These are phyloP conservation scores for Hemithea aestivaria DNA, from an alignment of 2,888 invertebrate species.

Conservation along the genomic window DNA sequence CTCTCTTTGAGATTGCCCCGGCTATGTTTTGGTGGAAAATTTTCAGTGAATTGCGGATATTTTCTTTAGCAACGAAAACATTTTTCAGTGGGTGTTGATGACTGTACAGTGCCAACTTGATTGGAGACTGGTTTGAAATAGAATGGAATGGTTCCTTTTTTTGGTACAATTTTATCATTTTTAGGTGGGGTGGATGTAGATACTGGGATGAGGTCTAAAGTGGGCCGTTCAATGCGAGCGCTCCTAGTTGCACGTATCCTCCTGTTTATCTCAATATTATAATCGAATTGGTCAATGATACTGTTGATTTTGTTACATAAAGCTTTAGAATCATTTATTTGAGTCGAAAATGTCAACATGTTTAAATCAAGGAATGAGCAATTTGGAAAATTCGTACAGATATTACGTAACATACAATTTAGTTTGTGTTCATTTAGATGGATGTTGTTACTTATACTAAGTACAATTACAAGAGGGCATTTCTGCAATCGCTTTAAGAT, in stretches of 20 bases:
- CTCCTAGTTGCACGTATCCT: too few relatives aligned
- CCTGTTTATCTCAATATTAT: too few relatives aligned
- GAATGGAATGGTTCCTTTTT: background rate
- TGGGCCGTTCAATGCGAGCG: too few relatives aligned
- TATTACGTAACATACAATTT: slow-evolving; percentile 5
- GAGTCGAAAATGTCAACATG: background rate
- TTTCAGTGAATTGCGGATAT: background rate
- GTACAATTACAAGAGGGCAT: slow-evolving; percentile 1
- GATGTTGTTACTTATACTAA: slow-evolving; percentile 1
- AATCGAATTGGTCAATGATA: too few relatives aligned
- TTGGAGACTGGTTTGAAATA: slow-evolving; percentile 1
- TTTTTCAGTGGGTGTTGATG: background rate
- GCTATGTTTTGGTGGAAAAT: slow-evolving; percentile 14
- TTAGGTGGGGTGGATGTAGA: too few relatives aligned
- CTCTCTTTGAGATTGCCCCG: slow-evolving; percentile 8
- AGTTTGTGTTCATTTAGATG: slow-evolving; percentile 7
- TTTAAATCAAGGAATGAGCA: slow-evolving; percentile 5
- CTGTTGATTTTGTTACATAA: background rate
- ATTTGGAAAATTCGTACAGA: slow-evolving; percentile 2
- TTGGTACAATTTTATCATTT: too few relatives aligned
- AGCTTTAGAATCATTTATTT: background rate
- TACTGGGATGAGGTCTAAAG: too few relatives aligned
- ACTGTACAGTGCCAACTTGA: background rate
- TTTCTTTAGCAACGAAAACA: background rate
- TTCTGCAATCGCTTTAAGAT: background rate